phyloP scores from a whole-genome alignment of 2,888 invertebrate species.

The Pharmacophagus antenor region DNA sequence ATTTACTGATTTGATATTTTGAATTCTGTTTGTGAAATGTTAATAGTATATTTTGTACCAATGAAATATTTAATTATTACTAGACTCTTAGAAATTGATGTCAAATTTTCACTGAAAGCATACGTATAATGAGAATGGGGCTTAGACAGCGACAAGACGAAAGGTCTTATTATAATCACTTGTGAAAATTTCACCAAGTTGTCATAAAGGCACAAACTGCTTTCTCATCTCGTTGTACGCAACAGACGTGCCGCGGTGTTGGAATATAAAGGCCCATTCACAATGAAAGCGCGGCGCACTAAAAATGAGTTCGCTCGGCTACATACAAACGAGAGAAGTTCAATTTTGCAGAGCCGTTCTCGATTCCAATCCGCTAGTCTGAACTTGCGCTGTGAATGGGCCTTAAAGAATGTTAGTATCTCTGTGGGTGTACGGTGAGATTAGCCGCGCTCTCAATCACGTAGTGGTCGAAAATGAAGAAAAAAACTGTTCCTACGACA shows the following conservation, averaged over 20 bases:
- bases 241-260: constrained; percentile 27
- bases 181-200: constrained; percentile 31
- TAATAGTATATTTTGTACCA: too few relatives aligned
- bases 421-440: constrained; percentile 57
- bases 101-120: constrained; percentile 24
- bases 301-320: constrained; percentile 6
- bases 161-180: constrained; percentile 31
- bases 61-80: background rate
- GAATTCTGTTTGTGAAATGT: background rate
- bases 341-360: background rate
- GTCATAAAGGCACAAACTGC: constrained; percentile 30
- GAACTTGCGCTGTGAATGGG: constrained; percentile 9
- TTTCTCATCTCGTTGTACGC: constrained; percentile 28
- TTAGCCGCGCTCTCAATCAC: constrained; percentile 54
- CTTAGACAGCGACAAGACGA: constrained; percentile 24
- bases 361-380: background rate
- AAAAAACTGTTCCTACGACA: constrained; percentile 34
- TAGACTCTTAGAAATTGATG: constrained; percentile 5
- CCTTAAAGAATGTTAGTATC: constrained; percentile 21
- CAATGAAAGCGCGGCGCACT: constrained; percentile 11
- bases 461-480: constrained; percentile 45
- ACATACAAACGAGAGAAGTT: background rate
- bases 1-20: background rate
- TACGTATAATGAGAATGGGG: constrained; percentile 21
- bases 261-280: constrained; percentile 23